Evolutionary conservation across 2,113 vertebrate species (phyloP), one percentile per base, ranked within the genome.

Genomic region (Channa argus): DNA sequence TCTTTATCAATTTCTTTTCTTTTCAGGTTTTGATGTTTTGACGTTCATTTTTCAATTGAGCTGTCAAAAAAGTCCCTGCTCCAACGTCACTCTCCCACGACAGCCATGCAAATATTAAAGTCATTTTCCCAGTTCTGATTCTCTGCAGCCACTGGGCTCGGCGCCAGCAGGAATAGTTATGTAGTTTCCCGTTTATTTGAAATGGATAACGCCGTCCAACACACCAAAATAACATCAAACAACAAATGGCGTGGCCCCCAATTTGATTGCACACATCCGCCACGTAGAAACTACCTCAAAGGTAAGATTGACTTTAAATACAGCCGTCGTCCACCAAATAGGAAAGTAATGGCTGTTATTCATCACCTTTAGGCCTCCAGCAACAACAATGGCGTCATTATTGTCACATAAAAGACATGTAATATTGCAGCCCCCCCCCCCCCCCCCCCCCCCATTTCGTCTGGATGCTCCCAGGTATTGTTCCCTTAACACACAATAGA

Each of bases 281-380:
- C 75, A 3, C 34, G 75, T 66, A 2, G 79, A 71, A 74, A 33
- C 46, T 62, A 5, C 67, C 67, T 80, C 75, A 52, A 44, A 66
- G 64, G 58, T 63, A 9, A 63, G 52, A 52, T 47, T 59, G 77
- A 77, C 62, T 82, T 82, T 74, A 74, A 77, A 82, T 53, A 61
- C 66, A 56, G 77, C 47, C 50, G 36, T 77, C 86, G 61, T 78
- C 77, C 80, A 5, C 38, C 58, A 44, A 62, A 71, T 45, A 71
- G 73, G 58, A 71, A 58, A 50, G 53, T 54, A 61, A 83, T 72
- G 41, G 47, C 46, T 36, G 74, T 43, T 65, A 59, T 83, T 63
- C 73, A 73, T 88, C 83, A 81, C 69, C 74, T 58, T 55, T 56
- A 53, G 68, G 59, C 75, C 47, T 55, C 39, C 9, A 15, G 72